Conservation (phyloP, 2,888 invertebrate genomes). For the Thelaira solivaga region DNA sequence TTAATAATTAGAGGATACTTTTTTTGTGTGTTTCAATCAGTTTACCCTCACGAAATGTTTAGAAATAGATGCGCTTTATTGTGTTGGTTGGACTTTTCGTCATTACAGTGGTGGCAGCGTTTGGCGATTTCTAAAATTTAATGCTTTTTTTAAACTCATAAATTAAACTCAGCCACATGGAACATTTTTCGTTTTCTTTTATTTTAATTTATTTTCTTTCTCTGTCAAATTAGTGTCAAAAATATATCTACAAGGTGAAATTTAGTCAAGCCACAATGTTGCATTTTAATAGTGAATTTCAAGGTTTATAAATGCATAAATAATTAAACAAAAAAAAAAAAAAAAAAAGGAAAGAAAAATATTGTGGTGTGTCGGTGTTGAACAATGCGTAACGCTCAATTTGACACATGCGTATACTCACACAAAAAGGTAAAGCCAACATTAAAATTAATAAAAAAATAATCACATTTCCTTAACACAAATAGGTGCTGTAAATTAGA, state of each 20-base stretch:
- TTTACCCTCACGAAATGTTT: constrained; percentile 11
- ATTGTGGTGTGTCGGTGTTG: constrained; percentile 47
- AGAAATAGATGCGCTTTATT: not conserved
- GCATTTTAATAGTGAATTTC: not conserved
- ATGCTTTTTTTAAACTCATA: not conserved
- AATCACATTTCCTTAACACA: too few species aligned
- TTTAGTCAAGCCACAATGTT: constrained; percentile 42
- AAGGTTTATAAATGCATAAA: not conserved
- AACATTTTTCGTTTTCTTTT: constrained; percentile 14
- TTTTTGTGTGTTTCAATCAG: not conserved
- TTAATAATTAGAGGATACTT: not conserved
- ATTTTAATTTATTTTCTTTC: constrained; percentile 7
- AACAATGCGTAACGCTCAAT: constrained; percentile 58
- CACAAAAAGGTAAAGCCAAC: too few species aligned
- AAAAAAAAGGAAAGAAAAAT: too few species aligned
- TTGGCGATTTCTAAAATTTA: constrained; percentile 4
- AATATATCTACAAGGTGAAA: constrained; percentile 43
- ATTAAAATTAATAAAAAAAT: too few species aligned
- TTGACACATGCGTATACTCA: constrained; percentile 24
- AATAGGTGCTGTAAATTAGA: too few species aligned
- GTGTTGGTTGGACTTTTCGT: not conserved
- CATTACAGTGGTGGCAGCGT: constrained; percentile 8
- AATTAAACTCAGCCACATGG: constrained; percentile 51
- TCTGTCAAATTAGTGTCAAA: constrained; percentile 51
- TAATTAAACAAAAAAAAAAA: too few species aligned